Evolutionary conservation across 2,888 invertebrate genomes (phyloP).

Genomic region (Ctena decussata): DNA sequence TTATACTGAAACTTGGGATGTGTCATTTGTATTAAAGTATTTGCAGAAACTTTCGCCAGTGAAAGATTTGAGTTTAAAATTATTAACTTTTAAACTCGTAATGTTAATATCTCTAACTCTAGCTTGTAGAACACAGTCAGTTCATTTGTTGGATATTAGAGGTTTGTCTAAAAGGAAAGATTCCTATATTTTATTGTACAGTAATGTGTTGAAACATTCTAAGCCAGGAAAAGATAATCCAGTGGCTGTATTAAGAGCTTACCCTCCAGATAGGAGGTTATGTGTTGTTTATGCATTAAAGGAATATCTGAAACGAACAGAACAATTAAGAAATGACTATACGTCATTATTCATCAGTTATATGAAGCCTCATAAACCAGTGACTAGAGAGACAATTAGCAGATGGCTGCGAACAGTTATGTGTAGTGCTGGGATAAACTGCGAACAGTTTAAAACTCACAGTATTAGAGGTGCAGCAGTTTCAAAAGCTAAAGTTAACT

Average conservation of each 20-base stretch:
- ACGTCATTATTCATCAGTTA: not conserved
- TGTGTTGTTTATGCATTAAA: not conserved
- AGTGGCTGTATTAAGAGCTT: not conserved
- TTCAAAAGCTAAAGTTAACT: not conserved
- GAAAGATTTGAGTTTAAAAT: not conserved
- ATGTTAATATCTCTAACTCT: not conserved
- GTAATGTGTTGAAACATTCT: not conserved
- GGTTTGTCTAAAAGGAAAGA: not conserved
- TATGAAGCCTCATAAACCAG: not conserved
- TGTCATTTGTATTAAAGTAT: conserved; percentile 11
- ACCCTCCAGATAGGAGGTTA: not conserved
- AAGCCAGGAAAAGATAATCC: not conserved
- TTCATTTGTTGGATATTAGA: not conserved
- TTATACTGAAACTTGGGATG: conserved; percentile 19
- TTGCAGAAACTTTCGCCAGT: not conserved
- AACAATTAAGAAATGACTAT: not conserved
- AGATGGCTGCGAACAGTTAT: not conserved
- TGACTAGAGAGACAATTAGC: not conserved
- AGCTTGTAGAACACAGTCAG: not conserved
- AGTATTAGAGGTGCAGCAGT: not conserved
- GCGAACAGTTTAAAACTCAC: not conserved
- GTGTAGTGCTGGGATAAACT: not conserved
- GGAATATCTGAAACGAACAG: not conserved
- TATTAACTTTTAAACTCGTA: not conserved
- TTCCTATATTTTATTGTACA: not conserved